phyloP scores from a whole-genome alignment of 2,113 vertebrate species.

The Plecotus auritus region DNA sequence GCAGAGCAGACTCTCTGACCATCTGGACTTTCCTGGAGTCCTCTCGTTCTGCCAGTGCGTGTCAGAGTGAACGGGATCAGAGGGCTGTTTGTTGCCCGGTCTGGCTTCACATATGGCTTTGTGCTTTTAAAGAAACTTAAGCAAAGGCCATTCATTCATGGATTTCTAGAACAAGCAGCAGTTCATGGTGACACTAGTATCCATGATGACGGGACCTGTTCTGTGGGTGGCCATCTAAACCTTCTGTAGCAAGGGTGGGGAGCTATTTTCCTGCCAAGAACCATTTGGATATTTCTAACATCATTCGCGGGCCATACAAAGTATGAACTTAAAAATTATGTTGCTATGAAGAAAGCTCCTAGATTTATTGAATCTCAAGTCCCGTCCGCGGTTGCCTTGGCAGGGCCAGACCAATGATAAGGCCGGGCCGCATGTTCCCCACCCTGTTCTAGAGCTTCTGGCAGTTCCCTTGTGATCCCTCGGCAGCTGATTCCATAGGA shows the following conservation, averaged over 20 bases:
- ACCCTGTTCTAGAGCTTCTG: neutral
- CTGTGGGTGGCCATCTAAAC: neutral
- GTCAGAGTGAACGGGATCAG: neutral
- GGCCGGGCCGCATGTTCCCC: too few relatives aligned
- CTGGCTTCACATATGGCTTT: neutral
- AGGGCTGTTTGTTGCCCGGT: neutral
- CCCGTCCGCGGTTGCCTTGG: too few relatives aligned
- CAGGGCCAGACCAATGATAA: too few relatives aligned
- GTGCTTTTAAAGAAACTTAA: conserved; percentile 25
- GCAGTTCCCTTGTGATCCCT: neutral
- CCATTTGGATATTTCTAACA: too few relatives aligned
- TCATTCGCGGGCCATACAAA: too few relatives aligned
- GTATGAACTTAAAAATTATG: too few relatives aligned
- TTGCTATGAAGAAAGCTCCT: too few relatives aligned
- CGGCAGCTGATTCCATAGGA: neutral
- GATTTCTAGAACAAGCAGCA: neutral
- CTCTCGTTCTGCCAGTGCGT: neutral
- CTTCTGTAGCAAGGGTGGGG: neutral
- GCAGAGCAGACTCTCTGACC: neutral
- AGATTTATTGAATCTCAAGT: too few relatives aligned
- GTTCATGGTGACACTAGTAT: neutral
- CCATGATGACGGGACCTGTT: neutral
- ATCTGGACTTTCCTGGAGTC: neutral
- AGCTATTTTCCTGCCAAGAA: too few relatives aligned
- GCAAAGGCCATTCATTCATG: neutral